These are phyloP conservation scores for Phalanger gymnotis DNA, from an alignment of 2,797 vertebrate genomes.

Conservation along the genomic window DNA sequence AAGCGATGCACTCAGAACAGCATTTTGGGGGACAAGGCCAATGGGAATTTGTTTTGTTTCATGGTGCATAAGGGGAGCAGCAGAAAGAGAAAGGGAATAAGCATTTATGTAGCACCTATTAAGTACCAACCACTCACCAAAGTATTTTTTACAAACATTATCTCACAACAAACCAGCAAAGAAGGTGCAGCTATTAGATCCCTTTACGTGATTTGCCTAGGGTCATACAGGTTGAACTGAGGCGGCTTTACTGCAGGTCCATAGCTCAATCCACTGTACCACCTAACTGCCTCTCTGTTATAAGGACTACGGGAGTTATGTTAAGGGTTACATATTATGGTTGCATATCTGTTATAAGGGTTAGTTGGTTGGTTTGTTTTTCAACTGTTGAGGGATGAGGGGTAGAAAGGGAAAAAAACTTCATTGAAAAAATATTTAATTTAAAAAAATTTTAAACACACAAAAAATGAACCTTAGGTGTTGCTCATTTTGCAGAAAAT, in stretches of 20 bases:
- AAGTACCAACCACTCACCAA: background rate
- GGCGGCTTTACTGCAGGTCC: background rate
- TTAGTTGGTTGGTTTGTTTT: background rate
- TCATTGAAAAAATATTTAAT: background rate
- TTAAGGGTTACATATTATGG: background rate
- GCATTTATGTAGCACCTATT: background rate
- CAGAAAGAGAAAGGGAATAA: background rate
- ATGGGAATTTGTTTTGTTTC: background rate
- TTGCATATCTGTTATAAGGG: background rate
- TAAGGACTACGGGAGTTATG: background rate
- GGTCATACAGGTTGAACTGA: background rate
- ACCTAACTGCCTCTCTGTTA: background rate
- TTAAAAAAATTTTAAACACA: background rate
- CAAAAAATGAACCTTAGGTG: background rate
- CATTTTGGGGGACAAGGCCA: background rate
- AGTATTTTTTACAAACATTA: background rate
- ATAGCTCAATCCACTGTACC: background rate
- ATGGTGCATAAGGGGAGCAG: background rate
- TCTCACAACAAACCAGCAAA: background rate
- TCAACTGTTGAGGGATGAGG: background rate
- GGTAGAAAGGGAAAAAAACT: background rate
- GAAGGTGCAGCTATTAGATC: background rate
- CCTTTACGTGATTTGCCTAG: background rate
- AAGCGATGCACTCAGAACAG: background rate
- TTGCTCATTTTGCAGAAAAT: background rate